Percentiles rank a stretch among this genome's conserved stretches.
Conservation (phyloP, 2,888 invertebrate genomes). For the Hofmannophila pseudospretella region DNA sequence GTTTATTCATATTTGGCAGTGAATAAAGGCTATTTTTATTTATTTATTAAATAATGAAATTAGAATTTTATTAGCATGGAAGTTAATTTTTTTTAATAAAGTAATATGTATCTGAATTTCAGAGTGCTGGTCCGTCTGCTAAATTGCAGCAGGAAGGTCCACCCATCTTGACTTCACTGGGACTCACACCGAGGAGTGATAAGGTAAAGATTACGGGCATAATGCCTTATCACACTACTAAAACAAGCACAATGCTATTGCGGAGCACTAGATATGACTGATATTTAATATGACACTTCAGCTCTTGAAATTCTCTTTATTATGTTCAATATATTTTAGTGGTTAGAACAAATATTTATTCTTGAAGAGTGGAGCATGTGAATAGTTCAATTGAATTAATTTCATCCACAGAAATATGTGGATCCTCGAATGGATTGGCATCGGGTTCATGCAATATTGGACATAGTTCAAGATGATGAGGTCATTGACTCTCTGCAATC, state of each 20-base stretch:
- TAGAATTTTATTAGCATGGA: too few species aligned
- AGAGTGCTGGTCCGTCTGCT: slow-evolving; percentile 46
- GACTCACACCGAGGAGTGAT: slow-evolving; percentile 74
- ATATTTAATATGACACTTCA: slow-evolving; percentile 37
- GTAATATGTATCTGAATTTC: slow-evolving; percentile 30
- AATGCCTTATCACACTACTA: slow-evolving; percentile 32
- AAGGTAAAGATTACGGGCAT: slow-evolving; percentile 60
- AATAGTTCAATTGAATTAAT: slow-evolving; percentile 68
- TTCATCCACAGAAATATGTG: slow-evolving; percentile 71
- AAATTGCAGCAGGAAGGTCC: slow-evolving; percentile 71
- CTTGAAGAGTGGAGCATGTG: slow-evolving; percentile 25
- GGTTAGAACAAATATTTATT: neutral
- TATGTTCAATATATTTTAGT: neutral
- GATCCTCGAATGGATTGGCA: slow-evolving; percentile 74
- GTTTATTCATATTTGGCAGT: too few species aligned
- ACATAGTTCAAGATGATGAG: slow-evolving; percentile 64
- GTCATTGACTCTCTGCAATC: slow-evolving; percentile 62
- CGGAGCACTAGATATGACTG: slow-evolving; percentile 19
- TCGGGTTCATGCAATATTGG: slow-evolving; percentile 68
- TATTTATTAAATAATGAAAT: too few species aligned
- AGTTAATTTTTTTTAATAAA: too few species aligned
- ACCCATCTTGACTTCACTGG: slow-evolving; percentile 71
- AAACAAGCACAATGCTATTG: slow-evolving; percentile 17
- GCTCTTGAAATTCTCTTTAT: slow-evolving; percentile 6
- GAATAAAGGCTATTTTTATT: neutral